Base-by-base conservation (phyloP, 2,113 vertebrate genomes). In the Rutilus rutilus region DNA sequence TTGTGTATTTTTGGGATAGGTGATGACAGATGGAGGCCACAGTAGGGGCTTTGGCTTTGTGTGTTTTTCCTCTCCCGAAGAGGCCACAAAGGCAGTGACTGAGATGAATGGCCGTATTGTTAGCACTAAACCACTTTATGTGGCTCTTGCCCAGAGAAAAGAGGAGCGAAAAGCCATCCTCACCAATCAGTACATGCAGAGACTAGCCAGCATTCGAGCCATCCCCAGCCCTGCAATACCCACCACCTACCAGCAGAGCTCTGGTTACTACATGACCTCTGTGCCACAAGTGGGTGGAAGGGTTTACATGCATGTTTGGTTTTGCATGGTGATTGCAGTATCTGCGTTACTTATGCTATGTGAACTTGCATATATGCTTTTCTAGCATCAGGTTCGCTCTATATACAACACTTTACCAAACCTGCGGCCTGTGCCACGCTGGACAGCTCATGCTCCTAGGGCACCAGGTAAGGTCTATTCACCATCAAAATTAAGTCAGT, bases 41-140 rank as follows among this genome's bases (percentile, higher is more conserved):
- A 99, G 98, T 95, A 98, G 97, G 91, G 98, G 98, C 75, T 99
- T 99, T 91, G 98, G 98, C 45, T 99, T 99, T 89, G 98, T 99
- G 88, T 99, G 98, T 92, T 99, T 99, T 93, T 99, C 98, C 45
- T 98, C 98, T 73, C 98, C 98, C 36, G 98, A 99, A 91, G 98
- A 99, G 91, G 98, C 98, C 0, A 99, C 98, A 0, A 99, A 98
- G 92, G 98, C 98, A 0, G 97, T 99, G 78, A 99, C 98, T 0
- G 98, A 99, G 89, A 99, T 99, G 98, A 99, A 99, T 0, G 98
- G 98, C 25, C 93, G 97, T 21, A 97, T 99, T 0, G 94, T 99
- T 81, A 96, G 97, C 60, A 97, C 97, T 2, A 99, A 99, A 91
- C 98, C 98, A 0, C 95, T 99, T 60, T 99, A 99, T 0, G 98